Evolutionary conservation across 1,140 invertebrate species (phyloP).

Genomic region (Leptonema lineaticorne): DNA sequence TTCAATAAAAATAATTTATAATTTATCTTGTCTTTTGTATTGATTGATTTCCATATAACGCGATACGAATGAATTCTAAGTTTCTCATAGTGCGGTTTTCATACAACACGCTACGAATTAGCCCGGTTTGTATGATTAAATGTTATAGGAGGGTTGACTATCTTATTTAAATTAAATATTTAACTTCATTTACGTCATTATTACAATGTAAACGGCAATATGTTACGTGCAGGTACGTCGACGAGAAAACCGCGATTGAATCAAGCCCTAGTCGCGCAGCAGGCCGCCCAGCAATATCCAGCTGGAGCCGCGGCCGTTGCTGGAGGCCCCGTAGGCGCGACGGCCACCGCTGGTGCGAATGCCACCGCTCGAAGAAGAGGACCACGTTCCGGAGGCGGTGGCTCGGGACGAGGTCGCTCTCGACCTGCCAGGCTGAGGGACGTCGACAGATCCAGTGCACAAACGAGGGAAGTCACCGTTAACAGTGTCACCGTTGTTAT

Average conservation of each 20-base stretch:
- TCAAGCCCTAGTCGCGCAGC: conserved; percentile 90
- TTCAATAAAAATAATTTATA: too few relatives aligned
- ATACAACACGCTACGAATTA: too few relatives aligned
- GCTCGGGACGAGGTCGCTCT: conserved; percentile 44
- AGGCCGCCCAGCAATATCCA: conserved; percentile 67
- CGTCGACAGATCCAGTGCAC: conserved; percentile 81
- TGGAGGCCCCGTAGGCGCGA: conserved; percentile 75
- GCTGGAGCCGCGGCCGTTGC: conserved; percentile 62
- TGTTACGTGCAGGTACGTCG: conserved; percentile 66
- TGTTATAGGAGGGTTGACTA: too few relatives aligned
- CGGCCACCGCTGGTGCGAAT: conserved; percentile 46
- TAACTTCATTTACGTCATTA: too few relatives aligned
- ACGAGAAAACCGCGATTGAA: conserved; percentile 91
- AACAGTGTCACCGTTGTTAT: conserved; percentile 96
- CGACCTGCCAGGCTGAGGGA: conserved; percentile 85
- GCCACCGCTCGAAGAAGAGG: conserved; percentile 54
- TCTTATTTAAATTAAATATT: too few relatives aligned
- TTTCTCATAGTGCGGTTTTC: too few relatives aligned
- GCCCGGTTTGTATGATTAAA: too few relatives aligned
- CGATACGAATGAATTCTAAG: too few relatives aligned
- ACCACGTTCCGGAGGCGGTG: conserved; percentile 42
- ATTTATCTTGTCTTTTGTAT: too few relatives aligned
- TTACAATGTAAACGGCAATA: too few relatives aligned
- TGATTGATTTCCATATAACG: too few relatives aligned
- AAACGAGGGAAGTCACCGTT: conserved; percentile 91